phyloP scores from a whole-genome alignment of 2,888 invertebrate genomes.

The Ametastegia equiseti region DNA sequence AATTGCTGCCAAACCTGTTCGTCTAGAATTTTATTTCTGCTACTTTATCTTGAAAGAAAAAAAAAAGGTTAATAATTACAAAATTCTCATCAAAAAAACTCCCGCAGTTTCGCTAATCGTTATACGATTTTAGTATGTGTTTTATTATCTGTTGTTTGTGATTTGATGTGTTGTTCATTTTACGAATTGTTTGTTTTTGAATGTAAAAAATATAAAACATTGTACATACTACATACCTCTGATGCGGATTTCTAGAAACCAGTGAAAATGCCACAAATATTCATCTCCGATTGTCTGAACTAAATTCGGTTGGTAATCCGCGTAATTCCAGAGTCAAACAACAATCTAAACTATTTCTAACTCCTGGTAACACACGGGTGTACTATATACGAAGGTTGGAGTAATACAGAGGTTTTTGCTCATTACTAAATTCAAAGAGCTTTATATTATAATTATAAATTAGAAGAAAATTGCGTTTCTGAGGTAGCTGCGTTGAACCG shows the following conservation, averaged over 20 bases:
- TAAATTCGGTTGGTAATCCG: slow-evolving; percentile 23
- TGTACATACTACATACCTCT: too few relatives aligned
- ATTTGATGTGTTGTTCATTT: too few relatives aligned
- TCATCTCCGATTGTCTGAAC: slow-evolving; percentile 28
- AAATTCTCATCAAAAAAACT: too few relatives aligned
- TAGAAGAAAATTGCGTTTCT: slow-evolving; percentile 5
- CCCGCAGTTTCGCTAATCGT: too few relatives aligned
- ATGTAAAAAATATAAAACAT: neutral
- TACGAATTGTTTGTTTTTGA: too few relatives aligned
- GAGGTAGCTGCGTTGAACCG: neutral
- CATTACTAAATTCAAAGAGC: neutral
- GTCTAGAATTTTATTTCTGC: too few relatives aligned
- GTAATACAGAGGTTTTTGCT: neutral
- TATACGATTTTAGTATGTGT: too few relatives aligned
- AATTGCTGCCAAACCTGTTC: too few relatives aligned
- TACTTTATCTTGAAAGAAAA: too few relatives aligned
- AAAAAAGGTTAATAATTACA: too few relatives aligned
- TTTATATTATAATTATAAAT: slow-evolving; percentile 33
- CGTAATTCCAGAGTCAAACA: slow-evolving; percentile 31
- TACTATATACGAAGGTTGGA: neutral
- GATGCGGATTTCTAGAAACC: neutral
- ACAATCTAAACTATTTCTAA: slow-evolving; percentile 41
- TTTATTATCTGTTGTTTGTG: too few relatives aligned
- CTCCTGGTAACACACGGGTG: slow-evolving; percentile 6
- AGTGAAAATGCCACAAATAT: slow-evolving; percentile 38